Conservation (phyloP, 2,113 vertebrate genomes). For the Planiliza haematocheilus region DNA sequence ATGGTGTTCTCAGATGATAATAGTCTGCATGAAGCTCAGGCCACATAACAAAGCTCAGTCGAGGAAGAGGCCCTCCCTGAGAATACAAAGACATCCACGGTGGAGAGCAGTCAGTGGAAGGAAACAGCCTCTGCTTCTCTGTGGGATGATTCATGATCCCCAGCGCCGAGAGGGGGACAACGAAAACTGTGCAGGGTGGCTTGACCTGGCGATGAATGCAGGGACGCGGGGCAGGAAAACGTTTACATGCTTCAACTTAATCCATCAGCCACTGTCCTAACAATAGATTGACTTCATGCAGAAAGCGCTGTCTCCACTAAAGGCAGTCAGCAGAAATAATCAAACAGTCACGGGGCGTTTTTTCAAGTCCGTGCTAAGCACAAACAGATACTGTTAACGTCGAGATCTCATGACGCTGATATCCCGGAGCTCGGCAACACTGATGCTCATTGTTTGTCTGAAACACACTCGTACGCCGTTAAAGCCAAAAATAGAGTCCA, state of each 20-base stretch:
- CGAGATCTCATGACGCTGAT: slow-evolving; percentile 17
- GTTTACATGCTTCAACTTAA: too few species aligned
- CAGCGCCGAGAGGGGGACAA: neutral
- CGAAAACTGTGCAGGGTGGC: slow-evolving; percentile 1
- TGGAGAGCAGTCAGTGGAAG: slow-evolving; percentile 48
- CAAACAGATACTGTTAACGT: neutral
- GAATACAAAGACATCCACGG: slow-evolving; percentile 59
- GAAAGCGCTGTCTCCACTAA: too few species aligned
- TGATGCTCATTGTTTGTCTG: neutral
- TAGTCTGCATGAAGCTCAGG: slow-evolving; percentile 27
- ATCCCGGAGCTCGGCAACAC: neutral
- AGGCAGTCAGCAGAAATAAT: neutral
- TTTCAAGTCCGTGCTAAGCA: too few species aligned
- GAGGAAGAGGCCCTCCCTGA: slow-evolving; percentile 70
- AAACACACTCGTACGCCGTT: neutral
- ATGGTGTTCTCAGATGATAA: slow-evolving; percentile 45
- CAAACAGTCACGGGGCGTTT: neutral
- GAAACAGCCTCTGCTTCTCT: slow-evolving; percentile 57
- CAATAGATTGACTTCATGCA: too few species aligned
- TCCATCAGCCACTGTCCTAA: too few species aligned
- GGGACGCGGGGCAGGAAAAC: too few species aligned
- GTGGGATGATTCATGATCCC: slow-evolving; percentile 50
- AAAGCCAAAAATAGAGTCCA: too few species aligned
- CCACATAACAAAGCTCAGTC: slow-evolving; percentile 57
- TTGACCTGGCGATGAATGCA: neutral